A percentile compares a stretch with the other conserved stretches of the same genome.
These are phyloP conservation scores for Balaenoptera acutorostrata DNA, from an alignment of 2,113 vertebrate species.

Conservation along the genomic window DNA sequence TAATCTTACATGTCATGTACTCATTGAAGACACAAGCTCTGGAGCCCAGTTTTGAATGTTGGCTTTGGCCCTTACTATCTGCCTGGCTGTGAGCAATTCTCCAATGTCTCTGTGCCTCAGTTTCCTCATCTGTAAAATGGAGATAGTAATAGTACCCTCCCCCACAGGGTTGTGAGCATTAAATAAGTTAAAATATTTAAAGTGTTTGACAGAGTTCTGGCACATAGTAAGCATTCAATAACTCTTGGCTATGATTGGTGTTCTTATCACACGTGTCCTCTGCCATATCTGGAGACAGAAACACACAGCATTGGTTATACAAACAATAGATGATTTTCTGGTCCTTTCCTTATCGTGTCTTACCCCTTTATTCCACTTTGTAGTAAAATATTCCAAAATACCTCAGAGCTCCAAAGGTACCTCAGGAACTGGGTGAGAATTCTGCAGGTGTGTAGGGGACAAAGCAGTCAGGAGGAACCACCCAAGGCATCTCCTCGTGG, in stretches of 20 bases:
- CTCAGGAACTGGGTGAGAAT: neutral
- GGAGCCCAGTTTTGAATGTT: neutral
- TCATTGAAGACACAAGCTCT: neutral
- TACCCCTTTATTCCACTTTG: neutral
- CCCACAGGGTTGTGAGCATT: neutral
- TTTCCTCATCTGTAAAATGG: neutral
- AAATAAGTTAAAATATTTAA: neutral
- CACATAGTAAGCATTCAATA: neutral
- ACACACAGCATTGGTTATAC: neutral
- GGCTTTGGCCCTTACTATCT: neutral
- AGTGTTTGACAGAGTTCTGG: neutral
- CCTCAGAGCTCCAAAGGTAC: neutral
- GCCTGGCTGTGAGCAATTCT: neutral
- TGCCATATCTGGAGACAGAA: neutral
- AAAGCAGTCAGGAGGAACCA: neutral
- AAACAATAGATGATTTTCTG: neutral
- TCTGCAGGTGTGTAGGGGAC: neutral
- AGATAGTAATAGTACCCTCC: neutral
- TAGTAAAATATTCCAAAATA: neutral
- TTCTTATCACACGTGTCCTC: neutral
- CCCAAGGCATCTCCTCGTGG: too few species aligned
- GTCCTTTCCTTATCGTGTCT: neutral
- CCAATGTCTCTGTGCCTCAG: neutral
- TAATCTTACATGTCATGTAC: fast-evolving
- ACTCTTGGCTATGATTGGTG: too few species aligned